Conservation (phyloP, 2,797 vertebrate species). For the Squalus acanthias region DNA sequence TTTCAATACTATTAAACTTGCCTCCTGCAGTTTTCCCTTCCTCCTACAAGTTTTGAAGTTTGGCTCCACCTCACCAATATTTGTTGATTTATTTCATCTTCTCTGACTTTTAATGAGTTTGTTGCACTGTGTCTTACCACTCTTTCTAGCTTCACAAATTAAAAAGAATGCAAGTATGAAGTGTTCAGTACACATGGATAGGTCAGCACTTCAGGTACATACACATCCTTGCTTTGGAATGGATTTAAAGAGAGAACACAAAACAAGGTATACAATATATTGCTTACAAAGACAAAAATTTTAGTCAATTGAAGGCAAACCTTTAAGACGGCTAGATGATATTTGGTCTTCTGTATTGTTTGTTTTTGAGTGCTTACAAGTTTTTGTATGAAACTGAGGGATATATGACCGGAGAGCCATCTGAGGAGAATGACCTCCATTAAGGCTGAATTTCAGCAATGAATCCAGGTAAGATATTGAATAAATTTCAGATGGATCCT, state of each 20-base stretch:
- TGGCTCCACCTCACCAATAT: not conserved
- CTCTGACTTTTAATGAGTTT: not conserved
- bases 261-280: not conserved
- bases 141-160: not conserved
- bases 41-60: not conserved
- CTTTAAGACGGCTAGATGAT: slow-evolving; percentile 42
- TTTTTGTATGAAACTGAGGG: slow-evolving; percentile 74
- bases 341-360: slow-evolving; percentile 50
- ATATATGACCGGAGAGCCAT: slow-evolving; percentile 65
- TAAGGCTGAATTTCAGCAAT: slow-evolving; percentile 46
- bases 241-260: not conserved
- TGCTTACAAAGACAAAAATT: not conserved
- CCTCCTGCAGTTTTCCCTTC: not conserved
- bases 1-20: not conserved
- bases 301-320: slow-evolving; percentile 3
- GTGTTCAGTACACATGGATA: not conserved
- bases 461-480: slow-evolving; percentile 47
- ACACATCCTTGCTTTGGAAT: not conserved
- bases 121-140: not conserved
- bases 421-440: slow-evolving; percentile 41
- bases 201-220: not conserved
- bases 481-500: slow-evolving; percentile 47
- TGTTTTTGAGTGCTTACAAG: slow-evolving; percentile 51
- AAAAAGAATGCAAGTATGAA: not conserved
- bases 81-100: not conserved